Conservation (phyloP, 92 coral and sea anemone species). For the Desmophyllum pertusum region DNA sequence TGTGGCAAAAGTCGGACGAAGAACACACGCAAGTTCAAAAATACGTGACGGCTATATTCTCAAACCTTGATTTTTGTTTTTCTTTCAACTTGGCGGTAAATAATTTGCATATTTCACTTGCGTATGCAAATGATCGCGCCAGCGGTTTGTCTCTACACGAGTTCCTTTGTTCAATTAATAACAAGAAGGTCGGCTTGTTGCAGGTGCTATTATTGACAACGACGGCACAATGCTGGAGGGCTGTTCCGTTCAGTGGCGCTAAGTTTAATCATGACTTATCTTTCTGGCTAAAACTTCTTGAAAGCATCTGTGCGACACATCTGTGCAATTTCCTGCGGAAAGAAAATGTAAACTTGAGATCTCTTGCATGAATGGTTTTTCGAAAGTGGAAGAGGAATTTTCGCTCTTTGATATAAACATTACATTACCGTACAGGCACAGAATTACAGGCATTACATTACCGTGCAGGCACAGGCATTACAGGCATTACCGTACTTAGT, state of each 20-base stretch:
- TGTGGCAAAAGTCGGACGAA: too few species aligned
- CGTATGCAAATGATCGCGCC: conserved; percentile 52
- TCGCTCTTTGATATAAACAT: background rate
- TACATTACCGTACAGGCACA: too few species aligned
- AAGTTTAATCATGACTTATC: too few species aligned
- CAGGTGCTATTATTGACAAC: conserved; percentile 13
- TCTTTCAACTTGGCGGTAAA: conserved; percentile 7
- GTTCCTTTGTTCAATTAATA: background rate
- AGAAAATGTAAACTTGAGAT: background rate
- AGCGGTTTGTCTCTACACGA: conserved; percentile 37
- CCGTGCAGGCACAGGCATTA: background rate
- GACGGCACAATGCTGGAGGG: background rate
- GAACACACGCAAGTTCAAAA: conserved; percentile 20
- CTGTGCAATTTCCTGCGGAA: background rate
- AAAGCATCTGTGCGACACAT: background rate
- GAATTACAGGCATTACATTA: too few species aligned
- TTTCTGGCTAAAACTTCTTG: background rate
- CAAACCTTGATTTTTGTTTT: background rate
- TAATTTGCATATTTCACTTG: conserved; percentile 67
- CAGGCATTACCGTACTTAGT: too few species aligned
- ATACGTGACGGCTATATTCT: background rate
- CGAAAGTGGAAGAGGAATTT: background rate
- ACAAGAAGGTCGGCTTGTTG: background rate
- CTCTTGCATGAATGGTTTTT: background rate
- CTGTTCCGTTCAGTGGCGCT: background rate